Evolutionary conservation across 2,113 vertebrate genomes (phyloP).

Genomic region (Megaceryle torquata): DNA sequence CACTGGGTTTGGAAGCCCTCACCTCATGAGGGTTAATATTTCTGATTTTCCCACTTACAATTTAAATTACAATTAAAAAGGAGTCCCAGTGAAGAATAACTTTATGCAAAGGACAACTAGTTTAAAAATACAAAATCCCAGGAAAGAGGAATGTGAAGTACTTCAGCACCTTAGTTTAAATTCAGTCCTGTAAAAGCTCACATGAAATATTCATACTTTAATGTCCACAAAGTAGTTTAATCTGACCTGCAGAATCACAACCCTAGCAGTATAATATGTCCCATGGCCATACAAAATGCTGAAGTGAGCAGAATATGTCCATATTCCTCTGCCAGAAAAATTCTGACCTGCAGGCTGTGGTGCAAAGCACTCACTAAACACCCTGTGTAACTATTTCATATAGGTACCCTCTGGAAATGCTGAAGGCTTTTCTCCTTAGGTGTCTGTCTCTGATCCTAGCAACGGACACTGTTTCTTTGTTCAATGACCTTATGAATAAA

Average conservation of each 20-base stretch:
- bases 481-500: conserved; percentile 11
- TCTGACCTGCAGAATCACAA: conserved; percentile 67
- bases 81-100: neutral
- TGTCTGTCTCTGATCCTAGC: conserved; percentile 13
- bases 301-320: conserved; percentile 30
- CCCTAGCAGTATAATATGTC: conserved; percentile 44
- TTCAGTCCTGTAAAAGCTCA: conserved; percentile 49
- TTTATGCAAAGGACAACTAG: neutral
- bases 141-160: conserved; percentile 21
- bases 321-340: conserved; percentile 34
- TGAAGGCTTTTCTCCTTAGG: conserved; percentile 8
- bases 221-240: conserved; percentile 73
- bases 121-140: conserved; percentile 43
- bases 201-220: conserved; percentile 79
- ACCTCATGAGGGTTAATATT: neutral
- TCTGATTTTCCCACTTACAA: neutral
- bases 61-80: neutral
- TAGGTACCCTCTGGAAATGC: conserved; percentile 7
- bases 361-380: conserved; percentile 11
- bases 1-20: neutral
- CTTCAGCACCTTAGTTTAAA: conserved; percentile 62
- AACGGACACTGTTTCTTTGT: neutral
- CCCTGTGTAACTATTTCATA: neutral
- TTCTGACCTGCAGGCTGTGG: neutral
- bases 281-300: conserved; percentile 49